Evolutionary conservation across 2,888 invertebrate genomes (phyloP).

Genomic region (Chelonus formosanus): DNA sequence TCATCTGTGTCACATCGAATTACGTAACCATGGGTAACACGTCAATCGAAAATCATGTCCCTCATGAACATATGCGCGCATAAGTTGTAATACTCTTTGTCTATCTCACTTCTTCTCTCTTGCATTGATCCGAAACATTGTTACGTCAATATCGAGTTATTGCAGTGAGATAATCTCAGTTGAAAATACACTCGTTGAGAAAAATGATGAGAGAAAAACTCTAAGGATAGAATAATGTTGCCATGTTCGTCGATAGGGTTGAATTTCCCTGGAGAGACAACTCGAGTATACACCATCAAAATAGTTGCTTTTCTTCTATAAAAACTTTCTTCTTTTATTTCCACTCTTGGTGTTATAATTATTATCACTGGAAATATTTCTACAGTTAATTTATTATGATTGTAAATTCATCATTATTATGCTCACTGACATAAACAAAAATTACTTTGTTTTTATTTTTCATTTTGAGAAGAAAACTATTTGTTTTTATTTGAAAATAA

Average conservation of each 20-base stretch:
- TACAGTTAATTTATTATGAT: background rate
- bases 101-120: constrained; percentile 14
- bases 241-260: constrained; percentile 32
- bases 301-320: constrained; percentile 12
- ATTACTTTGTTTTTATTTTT: too few relatives aligned
- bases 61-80: constrained; percentile 5
- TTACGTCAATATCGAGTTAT: constrained; percentile 27
- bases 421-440: too few relatives aligned
- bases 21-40: constrained; percentile 25
- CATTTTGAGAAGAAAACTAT: too few relatives aligned
- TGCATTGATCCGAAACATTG: constrained; percentile 15
- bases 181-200: constrained; percentile 21
- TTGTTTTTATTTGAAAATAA: too few relatives aligned
- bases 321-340: constrained; percentile 5
- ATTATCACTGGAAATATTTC: background rate
- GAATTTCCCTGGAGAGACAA: constrained; percentile 32
- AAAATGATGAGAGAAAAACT: constrained; percentile 7
- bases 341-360: background rate
- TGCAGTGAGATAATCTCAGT: constrained; percentile 29
- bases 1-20: constrained; percentile 28
- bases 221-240: constrained; percentile 22
- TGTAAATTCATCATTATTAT: too few relatives aligned
- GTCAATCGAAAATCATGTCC: constrained; percentile 22
- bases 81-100: constrained; percentile 1
- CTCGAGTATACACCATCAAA: constrained; percentile 21